A percentile compares a stretch with the other conserved stretches of the same genome.
Evolutionary conservation across 2,888 invertebrate species (phyloP).

Genomic region (Pyrrhia umbra): DNA sequence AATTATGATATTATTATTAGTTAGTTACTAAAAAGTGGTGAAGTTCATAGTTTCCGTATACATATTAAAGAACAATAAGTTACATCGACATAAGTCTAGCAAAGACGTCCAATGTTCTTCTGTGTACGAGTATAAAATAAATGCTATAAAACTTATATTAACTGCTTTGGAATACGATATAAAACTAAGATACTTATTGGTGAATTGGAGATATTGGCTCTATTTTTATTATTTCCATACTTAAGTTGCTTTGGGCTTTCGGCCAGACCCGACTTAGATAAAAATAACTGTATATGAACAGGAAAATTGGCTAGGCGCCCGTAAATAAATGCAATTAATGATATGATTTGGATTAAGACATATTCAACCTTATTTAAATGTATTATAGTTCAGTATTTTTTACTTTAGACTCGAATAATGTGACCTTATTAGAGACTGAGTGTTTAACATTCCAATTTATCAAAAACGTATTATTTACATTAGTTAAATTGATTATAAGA

Average conservation of each 20-base stretch:
- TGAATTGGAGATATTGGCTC: constrained; percentile 37
- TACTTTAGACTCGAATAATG: no score
- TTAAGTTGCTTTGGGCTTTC: constrained; percentile 29
- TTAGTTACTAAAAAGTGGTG: neutral
- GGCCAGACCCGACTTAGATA: neutral
- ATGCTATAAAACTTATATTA: constrained; percentile 65
- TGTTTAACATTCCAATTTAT: no score
- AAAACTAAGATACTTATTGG: constrained; percentile 49
- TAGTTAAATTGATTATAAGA: no score
- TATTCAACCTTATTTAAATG: neutral
- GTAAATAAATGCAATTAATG: neutral
- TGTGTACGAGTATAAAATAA: constrained; percentile 64
- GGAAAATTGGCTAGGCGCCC: constrained; percentile 10
- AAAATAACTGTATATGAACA: neutral
- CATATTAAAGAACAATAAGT: constrained; percentile 64
- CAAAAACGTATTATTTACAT: no score
- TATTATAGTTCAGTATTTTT: no score
- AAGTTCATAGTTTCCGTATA: constrained; percentile 39
- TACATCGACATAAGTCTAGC: constrained; percentile 65
- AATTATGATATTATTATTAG: constrained; percentile 14
- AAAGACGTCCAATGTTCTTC: constrained; percentile 65
- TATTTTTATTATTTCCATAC: constrained; percentile 51
- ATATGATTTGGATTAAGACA: constrained; percentile 12
- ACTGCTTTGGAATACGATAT: constrained; percentile 49
- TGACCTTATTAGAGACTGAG: no score